Percentiles rank a stretch among this genome's conserved stretches.
phyloP scores from a whole-genome alignment of 2,113 vertebrate genomes.

The Salvelinus fontinalis region DNA sequence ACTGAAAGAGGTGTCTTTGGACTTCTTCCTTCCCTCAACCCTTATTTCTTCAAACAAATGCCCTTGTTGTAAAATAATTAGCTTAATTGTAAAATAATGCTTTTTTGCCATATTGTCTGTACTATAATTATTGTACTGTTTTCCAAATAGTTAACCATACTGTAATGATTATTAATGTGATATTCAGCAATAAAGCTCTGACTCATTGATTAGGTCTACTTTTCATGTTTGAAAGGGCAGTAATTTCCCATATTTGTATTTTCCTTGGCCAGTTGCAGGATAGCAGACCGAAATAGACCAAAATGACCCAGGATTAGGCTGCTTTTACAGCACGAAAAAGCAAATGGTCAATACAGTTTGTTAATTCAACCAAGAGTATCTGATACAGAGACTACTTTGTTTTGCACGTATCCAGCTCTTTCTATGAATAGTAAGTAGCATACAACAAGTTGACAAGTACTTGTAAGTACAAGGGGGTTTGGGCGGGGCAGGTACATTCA shows the following conservation, averaged over 20 bases:
- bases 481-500: too few relatives aligned
- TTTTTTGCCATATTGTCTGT: slow-evolving; percentile 69
- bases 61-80: slow-evolving; percentile 67
- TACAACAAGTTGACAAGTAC: too few relatives aligned
- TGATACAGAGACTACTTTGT: not conserved
- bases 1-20: not conserved
- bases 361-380: not conserved
- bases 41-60: slow-evolving; percentile 45
- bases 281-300: not conserved
- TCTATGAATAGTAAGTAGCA: too few relatives aligned
- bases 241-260: not conserved
- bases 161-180: slow-evolving; percentile 71
- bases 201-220: slow-evolving; percentile 27
- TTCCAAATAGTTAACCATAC: slow-evolving; percentile 69
- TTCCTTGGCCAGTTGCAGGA: not conserved
- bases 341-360: too few relatives aligned
- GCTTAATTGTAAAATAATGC: slow-evolving; percentile 72
- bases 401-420: too few relatives aligned
- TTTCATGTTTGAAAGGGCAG: not conserved
- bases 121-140: slow-evolving; percentile 77
- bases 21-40: not conserved
- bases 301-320: not conserved
- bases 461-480: too few relatives aligned
- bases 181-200: slow-evolving; percentile 79
- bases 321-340: not conserved